Evolutionary conservation across 2,797 vertebrate genomes (phyloP).

Genomic region (Rhodeus uyekii): DNA sequence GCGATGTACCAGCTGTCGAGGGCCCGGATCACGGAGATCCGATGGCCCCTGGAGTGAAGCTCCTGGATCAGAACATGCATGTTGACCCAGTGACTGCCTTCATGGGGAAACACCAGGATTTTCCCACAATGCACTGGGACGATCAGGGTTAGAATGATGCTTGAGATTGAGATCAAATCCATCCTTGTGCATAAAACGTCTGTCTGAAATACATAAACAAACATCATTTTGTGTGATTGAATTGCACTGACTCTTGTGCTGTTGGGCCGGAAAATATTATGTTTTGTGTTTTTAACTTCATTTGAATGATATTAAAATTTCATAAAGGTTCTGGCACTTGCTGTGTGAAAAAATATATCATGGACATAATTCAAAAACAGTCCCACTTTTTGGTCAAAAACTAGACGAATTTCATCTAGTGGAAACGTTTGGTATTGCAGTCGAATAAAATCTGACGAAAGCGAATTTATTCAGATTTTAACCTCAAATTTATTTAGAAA

Average conservation of each 20-base stretch:
- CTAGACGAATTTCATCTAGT: background rate
- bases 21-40: conserved; percentile 53
- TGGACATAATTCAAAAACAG: no score
- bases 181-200: background rate
- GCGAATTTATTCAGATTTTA: background rate
- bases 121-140: conserved; percentile 51
- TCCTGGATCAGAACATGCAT: conserved; percentile 58
- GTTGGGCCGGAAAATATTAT: background rate
- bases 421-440: background rate
- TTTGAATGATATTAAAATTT: rapidly evolving
- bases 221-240: background rate
- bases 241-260: background rate
- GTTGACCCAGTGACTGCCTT: conserved; percentile 67
- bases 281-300: background rate
- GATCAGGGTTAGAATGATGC: conserved; percentile 13
- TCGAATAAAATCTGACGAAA: background rate
- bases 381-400: background rate
- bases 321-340: no score
- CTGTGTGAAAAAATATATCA: no score
- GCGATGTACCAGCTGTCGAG: conserved; percentile 61
- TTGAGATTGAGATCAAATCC: background rate
- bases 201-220: conserved; percentile 25
- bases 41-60: conserved; percentile 56
- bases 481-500: background rate
- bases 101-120: conserved; percentile 62